Evolutionary conservation across 2,797 vertebrate species (phyloP).

Genomic region (Squalus acanthias): DNA sequence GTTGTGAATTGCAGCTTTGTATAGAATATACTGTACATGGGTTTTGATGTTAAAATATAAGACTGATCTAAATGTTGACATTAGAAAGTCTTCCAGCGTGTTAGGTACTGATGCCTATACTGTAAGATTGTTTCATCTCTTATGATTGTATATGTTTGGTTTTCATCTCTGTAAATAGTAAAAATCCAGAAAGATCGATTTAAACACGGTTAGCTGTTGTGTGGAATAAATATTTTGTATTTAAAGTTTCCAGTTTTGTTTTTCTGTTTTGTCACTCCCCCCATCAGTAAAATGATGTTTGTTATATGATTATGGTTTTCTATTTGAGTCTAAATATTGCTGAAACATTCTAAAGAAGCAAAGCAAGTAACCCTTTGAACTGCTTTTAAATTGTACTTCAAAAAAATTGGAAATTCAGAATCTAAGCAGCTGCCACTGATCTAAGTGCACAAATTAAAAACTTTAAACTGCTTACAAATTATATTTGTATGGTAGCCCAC

Average conservation of each 20-base stretch:
- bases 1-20: background rate
- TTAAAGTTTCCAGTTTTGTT: background rate
- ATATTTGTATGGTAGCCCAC: background rate
- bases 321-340: background rate
- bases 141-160: constrained; percentile 17
- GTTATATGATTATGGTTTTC: constrained; percentile 44
- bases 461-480: background rate
- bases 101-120: background rate
- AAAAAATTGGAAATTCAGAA: background rate
- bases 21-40: background rate
- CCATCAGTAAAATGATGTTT: constrained; percentile 41
- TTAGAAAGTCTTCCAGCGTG: background rate
- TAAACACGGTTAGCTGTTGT: background rate
- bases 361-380: background rate
- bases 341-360: background rate
- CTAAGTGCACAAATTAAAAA: background rate
- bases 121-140: background rate
- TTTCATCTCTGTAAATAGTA: constrained; percentile 9
- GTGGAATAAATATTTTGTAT: constrained; percentile 11
- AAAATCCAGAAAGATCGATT: background rate
- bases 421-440: background rate
- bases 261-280: background rate
- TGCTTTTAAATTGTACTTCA: background rate
- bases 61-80: background rate
- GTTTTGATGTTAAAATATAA: background rate